Conservation (phyloP, 2,113 vertebrate genomes). For the Gadus chalcogrammus region DNA sequence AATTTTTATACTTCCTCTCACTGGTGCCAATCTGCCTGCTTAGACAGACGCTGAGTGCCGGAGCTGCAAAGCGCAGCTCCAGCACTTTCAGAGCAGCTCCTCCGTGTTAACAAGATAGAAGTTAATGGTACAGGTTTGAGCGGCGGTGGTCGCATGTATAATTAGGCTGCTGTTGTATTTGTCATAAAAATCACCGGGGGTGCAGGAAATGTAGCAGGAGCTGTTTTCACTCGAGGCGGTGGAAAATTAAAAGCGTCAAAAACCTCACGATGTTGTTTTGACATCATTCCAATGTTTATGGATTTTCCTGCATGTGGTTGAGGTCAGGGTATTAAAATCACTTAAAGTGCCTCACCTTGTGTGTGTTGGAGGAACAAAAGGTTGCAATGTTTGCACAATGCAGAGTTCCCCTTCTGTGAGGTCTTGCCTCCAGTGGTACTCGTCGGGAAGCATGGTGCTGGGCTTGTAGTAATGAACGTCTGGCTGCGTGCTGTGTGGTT, state of each 20-base stretch:
- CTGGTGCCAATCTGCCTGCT: slow-evolving; percentile 57
- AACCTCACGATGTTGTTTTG: slow-evolving; percentile 76
- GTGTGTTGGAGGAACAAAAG: slow-evolving; percentile 64
- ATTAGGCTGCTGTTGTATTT: slow-evolving; percentile 76
- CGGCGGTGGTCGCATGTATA: slow-evolving; percentile 67
- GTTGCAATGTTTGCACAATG: slow-evolving; percentile 73
- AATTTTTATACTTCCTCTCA: slow-evolving; percentile 51
- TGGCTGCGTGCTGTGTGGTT: slow-evolving; percentile 27
- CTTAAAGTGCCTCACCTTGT: slow-evolving; percentile 65
- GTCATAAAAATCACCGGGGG: slow-evolving; percentile 68
- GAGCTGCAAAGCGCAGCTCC: slow-evolving; percentile 64
- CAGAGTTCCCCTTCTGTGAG: slow-evolving; percentile 70
- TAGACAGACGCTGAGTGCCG: slow-evolving; percentile 61
- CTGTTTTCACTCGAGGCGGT: slow-evolving; percentile 70
- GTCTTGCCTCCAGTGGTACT: slow-evolving; percentile 67
- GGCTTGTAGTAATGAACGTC: slow-evolving; percentile 24
- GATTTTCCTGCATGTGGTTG: slow-evolving; percentile 71
- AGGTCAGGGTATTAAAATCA: slow-evolving; percentile 63
- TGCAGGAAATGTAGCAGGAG: slow-evolving; percentile 68
- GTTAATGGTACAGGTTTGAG: slow-evolving; percentile 67
- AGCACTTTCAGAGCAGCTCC: slow-evolving; percentile 66
- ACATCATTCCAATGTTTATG: slow-evolving; percentile 78
- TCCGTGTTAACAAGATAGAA: slow-evolving; percentile 71
- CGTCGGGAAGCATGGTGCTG: slow-evolving; percentile 48
- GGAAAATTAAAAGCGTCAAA: slow-evolving; percentile 74